These are phyloP conservation scores for Trichosurus vulpecula DNA, from an alignment of 2,797 vertebrate genomes.

Conservation along the genomic window DNA sequence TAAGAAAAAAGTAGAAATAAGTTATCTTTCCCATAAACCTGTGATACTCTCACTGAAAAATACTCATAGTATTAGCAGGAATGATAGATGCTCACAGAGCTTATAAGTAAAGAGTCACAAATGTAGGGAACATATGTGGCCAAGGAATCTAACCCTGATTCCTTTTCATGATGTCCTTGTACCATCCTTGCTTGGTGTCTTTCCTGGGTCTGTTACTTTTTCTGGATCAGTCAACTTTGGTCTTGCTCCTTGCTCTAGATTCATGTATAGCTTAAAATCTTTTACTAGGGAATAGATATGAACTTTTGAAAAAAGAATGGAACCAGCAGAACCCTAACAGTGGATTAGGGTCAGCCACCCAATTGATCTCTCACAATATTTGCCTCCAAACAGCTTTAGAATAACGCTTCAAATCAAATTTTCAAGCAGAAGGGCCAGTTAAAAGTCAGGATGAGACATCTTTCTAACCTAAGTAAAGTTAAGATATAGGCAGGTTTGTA, in stretches of 20 bases:
- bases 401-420: not conserved
- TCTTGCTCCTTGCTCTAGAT: not conserved
- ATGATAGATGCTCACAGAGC: not conserved
- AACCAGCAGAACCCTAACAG: not conserved
- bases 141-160: not conserved
- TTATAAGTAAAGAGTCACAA: not conserved
- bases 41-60: not conserved
- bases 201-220: not conserved
- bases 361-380: not conserved
- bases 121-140: not conserved
- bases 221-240: not conserved
- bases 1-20: not conserved
- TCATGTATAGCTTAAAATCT: not conserved
- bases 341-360: not conserved
- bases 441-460: not conserved
- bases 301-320: not conserved
- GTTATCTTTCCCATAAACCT: not conserved
- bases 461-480: not conserved
- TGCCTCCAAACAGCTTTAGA: not conserved
- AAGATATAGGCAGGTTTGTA: not conserved
- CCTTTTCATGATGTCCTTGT: not conserved
- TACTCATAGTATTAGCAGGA: not conserved
- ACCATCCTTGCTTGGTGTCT: not conserved
- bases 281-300: not conserved
- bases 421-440: not conserved